A percentile compares a stretch with the other conserved stretches of the same genome.
Conservation (phyloP, 2,113 vertebrate genomes). For the Pollimyrus isidori region DNA sequence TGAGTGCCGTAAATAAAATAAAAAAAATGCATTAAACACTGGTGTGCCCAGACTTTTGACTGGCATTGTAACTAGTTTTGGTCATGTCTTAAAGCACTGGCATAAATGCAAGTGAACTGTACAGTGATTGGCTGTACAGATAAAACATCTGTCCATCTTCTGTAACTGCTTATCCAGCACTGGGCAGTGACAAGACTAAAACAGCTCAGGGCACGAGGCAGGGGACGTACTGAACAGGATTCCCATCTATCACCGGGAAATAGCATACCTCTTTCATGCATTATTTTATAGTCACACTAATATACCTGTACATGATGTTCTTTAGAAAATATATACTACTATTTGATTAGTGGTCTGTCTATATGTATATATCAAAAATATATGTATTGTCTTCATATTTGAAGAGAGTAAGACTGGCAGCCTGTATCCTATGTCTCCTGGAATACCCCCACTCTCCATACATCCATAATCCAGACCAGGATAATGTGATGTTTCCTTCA, state of each 20-base stretch:
- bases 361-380: not conserved
- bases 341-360: not conserved
- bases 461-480: not conserved
- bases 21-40: not conserved
- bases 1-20: not conserved
- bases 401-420: not conserved
- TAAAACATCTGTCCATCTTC: not conserved
- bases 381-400: not conserved
- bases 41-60: not conserved
- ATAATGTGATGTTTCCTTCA: not conserved
- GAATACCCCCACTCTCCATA: not conserved
- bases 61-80: not conserved
- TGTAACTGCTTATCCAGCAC: not conserved
- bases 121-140: not conserved
- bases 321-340: not conserved
- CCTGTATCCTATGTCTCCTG: not conserved
- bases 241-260: not conserved
- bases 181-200: not conserved
- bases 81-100: not conserved
- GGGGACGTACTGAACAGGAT: not conserved
- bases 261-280: not conserved
- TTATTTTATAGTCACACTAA: not conserved
- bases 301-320: not conserved
- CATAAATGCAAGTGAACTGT: not conserved
- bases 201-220: not conserved